These are phyloP conservation scores for Sthenelais limicola DNA, from an alignment of 2,888 invertebrate genomes.

Conservation along the genomic window DNA sequence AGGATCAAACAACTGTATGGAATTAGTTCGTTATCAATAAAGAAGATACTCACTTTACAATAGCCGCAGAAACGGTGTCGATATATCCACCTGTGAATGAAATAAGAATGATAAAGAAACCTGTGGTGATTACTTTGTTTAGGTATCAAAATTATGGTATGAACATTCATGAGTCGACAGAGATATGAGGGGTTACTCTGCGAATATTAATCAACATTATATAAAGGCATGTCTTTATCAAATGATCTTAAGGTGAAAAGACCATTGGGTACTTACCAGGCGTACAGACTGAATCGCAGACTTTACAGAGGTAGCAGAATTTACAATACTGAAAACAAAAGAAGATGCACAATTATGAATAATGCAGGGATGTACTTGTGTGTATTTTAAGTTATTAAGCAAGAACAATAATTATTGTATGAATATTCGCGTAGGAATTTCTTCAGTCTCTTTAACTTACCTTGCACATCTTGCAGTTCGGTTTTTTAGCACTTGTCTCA, in stretches of 20 bases:
- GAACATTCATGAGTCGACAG: too few relatives aligned
- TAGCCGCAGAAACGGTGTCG: constrained; percentile 62
- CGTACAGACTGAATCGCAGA: constrained; percentile 67
- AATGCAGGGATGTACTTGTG: neutral
- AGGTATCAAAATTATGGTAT: too few relatives aligned
- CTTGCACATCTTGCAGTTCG: constrained; percentile 71
- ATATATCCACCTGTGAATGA: constrained; percentile 61
- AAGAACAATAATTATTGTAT: neutral
- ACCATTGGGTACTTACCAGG: constrained; percentile 51
- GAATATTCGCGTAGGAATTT: neutral
- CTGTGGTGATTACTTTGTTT: neutral
- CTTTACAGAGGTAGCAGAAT: constrained; percentile 66
- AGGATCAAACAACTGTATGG: neutral
- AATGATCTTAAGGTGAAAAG: too few relatives aligned
- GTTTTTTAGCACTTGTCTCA: constrained; percentile 61
- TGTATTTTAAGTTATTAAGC: neutral
- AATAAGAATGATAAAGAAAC: constrained; percentile 9
- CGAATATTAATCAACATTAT: too few relatives aligned
- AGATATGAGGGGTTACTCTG: too few relatives aligned
- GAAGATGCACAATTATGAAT: neutral
- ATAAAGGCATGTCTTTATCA: too few relatives aligned
- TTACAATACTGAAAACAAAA: constrained; percentile 67
- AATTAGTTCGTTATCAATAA: neutral
- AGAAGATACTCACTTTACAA: constrained; percentile 59
- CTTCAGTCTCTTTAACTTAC: constrained; percentile 51